Base-by-base conservation (phyloP, 2,888 invertebrate genomes). In the Sialis fuliginosa region DNA sequence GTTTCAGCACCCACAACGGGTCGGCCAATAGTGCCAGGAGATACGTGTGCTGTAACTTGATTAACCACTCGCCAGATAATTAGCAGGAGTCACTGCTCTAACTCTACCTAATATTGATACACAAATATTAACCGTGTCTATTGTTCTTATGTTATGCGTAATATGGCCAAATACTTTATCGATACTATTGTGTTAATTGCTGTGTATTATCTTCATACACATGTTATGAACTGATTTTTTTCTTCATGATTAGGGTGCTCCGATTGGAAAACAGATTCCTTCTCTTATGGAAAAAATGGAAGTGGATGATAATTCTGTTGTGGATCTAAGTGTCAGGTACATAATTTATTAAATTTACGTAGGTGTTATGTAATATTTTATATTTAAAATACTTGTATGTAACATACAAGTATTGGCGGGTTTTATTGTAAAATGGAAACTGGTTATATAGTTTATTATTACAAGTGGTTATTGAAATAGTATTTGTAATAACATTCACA, bases 321-420 rank as follows among this genome's bases (percentile, higher is more conserved):
- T 90, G 58, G 89, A 90, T 74, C 75, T 90, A 58, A 89, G 88
- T 68, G 76, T 88, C 62, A 78, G 82, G 84, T 85, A 69, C 72
- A 65, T 57, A 48, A 22, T 22, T 22, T 22, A 22, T 22, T 22
- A 22, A 22, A 22, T 22, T 22, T 22, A 22, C 22, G 2, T 22
- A 22, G 22, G 22, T 22, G 22, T 22, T 22, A 22, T 22, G 22
- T 22, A 22, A 22, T 22, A 22, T 22, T 22, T 22, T 22, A 22
- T 22, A 22, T 22, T 22, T 22, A 22, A 22, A 22, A 22, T 4
- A 4, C 4, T 22, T 22, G 22, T 22, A 22, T 22, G 22, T 22
- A 22, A 22, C 22, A 22, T 22, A 22, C 22, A 22, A 22, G 22
- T 22, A 22, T 22, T 22, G 22, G 22, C 22, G 22, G 22, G 22